Evolutionary conservation across 2,797 vertebrate species (phyloP), one percentile per base, ranked within the genome.

Genomic region (Chaunax sp.): DNA sequence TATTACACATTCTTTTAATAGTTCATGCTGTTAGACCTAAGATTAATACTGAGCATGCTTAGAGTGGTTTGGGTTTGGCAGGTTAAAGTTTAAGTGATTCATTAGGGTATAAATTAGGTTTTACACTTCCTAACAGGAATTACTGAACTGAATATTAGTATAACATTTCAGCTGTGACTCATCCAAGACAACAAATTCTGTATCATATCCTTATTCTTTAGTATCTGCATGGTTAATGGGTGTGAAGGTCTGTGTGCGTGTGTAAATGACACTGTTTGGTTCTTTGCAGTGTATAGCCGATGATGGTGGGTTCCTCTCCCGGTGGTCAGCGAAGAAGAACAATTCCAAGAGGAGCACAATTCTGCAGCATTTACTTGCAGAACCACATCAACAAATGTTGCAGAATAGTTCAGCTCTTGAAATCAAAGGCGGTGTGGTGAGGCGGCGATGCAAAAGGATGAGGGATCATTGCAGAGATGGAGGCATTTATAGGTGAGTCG

Each of bases 341-440:
- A 89, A 93, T 93, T 92, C 92, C 90, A 94, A 93, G 92, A 93
- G 86, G 89, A 93, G 93, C 92, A 94, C 92, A 93, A 92, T 93
- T 93, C 92, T 93, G 92, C 90, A 93, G 92, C 93, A 93, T 93
- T 94, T 94, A 93, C 92, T 92, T 91, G 85, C 92, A 92, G 87
- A 90, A 90, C 90, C 88, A 91, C 91, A 93, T 91, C 88, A 93
- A 93, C 92, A 94, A 93, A 94, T 94, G 92, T 93, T 93, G 92
- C 92, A 93, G 93, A 93, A 94, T 93, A 93, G 93, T 93, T 93
- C 93, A 91, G 87, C 93, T 94, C 93, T 93, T 93, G 91, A 93
- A 93, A 93, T 92, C 89, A 93, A 92, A 90, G 86, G 88, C 85
- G 72, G 85, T 53, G 78, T 58, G 83, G 87, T 86, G 78, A 87